Evolutionary conservation across 1,140 invertebrate species (phyloP).

Genomic region (Cyphomyrmex costatus): DNA sequence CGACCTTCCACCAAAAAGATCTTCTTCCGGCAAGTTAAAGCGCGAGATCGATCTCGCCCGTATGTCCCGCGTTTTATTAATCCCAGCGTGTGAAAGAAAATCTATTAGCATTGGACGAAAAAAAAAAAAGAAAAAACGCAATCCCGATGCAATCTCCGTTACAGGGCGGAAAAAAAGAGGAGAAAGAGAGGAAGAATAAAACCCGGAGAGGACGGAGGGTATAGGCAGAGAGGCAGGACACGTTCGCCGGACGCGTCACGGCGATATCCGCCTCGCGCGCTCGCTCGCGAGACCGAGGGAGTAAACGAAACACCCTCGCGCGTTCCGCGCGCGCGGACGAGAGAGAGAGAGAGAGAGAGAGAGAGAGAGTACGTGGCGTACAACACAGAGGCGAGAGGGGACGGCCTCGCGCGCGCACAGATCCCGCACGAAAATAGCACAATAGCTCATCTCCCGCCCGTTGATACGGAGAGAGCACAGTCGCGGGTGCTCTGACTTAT

Average conservation of each 20-base stretch:
- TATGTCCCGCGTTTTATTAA: constrained; percentile 54
- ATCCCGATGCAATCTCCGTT: constrained; percentile 59
- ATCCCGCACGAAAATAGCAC: constrained; percentile 86
- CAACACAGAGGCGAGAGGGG: constrained; percentile 62
- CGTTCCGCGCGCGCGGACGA: constrained; percentile 68
- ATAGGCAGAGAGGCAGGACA: constrained; percentile 43
- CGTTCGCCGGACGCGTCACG: constrained; percentile 52
- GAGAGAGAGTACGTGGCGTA: too few relatives aligned
- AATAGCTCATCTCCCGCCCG: constrained; percentile 86
- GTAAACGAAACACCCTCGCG: constrained; percentile 72
- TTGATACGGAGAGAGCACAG: constrained; percentile 83
- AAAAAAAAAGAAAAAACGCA: too few relatives aligned
- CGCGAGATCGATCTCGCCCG: constrained; percentile 26
- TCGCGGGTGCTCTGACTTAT: constrained; percentile 84
- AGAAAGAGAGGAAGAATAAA: background rate
- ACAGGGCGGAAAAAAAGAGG: background rate
- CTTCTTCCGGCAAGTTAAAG: background rate
- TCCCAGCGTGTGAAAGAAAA: constrained; percentile 31
- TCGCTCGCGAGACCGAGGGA: constrained; percentile 32
- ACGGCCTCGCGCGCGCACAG: constrained; percentile 78
- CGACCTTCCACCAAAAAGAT: background rate
- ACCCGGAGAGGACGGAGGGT: constrained; percentile 1
- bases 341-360: too few relatives aligned
- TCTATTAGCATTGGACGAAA: constrained; percentile 39
- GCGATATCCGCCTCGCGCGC: constrained; percentile 55